A percentile compares a stretch with the other conserved stretches of the same genome.
These are phyloP conservation scores for Cosmia trapezina DNA, from an alignment of 2,888 invertebrate species.

Conservation along the genomic window DNA sequence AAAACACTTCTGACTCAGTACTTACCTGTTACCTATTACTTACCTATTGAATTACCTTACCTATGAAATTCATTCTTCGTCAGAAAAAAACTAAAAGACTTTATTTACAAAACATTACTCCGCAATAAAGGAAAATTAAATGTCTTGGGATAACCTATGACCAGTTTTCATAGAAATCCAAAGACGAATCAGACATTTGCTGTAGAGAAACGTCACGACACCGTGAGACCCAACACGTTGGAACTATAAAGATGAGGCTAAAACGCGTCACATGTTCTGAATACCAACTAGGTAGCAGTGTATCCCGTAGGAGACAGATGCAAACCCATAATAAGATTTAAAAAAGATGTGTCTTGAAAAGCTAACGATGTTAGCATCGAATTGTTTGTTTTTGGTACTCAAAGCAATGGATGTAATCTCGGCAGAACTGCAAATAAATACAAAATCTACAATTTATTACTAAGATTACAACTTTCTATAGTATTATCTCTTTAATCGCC, in stretches of 20 bases:
- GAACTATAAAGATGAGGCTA: constrained; percentile 57
- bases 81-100: constrained; percentile 19
- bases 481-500: constrained; percentile 73
- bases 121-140: constrained; percentile 22
- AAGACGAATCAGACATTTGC: constrained; percentile 19
- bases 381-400: background rate
- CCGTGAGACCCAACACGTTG: constrained; percentile 54
- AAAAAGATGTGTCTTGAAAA: constrained; percentile 10
- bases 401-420: background rate
- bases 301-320: constrained; percentile 25
- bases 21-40: too few species aligned
- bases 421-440: constrained; percentile 33
- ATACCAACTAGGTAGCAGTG: constrained; percentile 32
- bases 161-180: constrained; percentile 33
- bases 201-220: constrained; percentile 21
- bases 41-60: too few species aligned
- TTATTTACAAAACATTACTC: constrained; percentile 1
- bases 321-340: constrained; percentile 15
- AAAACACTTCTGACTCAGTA: too few species aligned
- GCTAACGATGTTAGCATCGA: constrained; percentile 19
- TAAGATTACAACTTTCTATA: constrained; percentile 66
- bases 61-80: background rate
- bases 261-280: constrained; percentile 41
- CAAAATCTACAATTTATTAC: constrained; percentile 19
- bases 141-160: constrained; percentile 39